Evolutionary conservation across 2,888 invertebrate species (phyloP).

Genomic region (Heliothis peltigera): DNA sequence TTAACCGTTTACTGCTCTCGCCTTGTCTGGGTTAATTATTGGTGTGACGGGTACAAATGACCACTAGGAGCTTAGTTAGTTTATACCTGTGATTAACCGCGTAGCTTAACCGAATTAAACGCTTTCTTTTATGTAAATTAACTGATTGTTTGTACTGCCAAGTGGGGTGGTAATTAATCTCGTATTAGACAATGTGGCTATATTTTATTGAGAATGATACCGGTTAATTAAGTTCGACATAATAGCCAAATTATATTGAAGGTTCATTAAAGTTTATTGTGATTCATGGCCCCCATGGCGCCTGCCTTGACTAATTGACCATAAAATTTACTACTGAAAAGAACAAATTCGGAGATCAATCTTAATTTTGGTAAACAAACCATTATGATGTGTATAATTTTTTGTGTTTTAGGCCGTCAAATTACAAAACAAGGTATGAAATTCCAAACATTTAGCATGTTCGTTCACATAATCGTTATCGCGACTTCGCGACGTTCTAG

Average conservation of each 20-base stretch:
- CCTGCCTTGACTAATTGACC: conserved; percentile 46
- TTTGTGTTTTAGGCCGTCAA: conserved; percentile 1
- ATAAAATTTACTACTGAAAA: conserved; percentile 55
- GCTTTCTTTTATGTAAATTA: conserved; percentile 87
- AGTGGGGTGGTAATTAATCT: conserved; percentile 73
- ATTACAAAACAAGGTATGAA: not conserved
- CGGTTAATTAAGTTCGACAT: conserved; percentile 72
- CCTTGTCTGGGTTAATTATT: conserved; percentile 82
- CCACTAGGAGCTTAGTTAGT: conserved; percentile 78
- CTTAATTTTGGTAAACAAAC: conserved; percentile 44
- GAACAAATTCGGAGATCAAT: conserved; percentile 51
- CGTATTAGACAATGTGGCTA: conserved; percentile 66
- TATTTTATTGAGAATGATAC: conserved; percentile 69
- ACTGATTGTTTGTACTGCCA: conserved; percentile 79
- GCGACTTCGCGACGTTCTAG: conserved; percentile 17
- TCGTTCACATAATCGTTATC: conserved; percentile 32
- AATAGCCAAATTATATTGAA: conserved; percentile 68
- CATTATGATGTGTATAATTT: conserved; percentile 18
- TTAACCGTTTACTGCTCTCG: conserved; percentile 79
- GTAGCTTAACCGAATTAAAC: conserved; percentile 83
- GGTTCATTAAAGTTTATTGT: conserved; percentile 68
- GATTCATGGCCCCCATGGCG: conserved; percentile 64
- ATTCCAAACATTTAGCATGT: conserved; percentile 10
- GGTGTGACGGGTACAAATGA: conserved; percentile 85
- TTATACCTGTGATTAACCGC: conserved; percentile 83